Percentiles rank a stretch among this genome's conserved stretches.
Conservation (phyloP, 2,797 vertebrate genomes). For the Chrosomus eos region DNA sequence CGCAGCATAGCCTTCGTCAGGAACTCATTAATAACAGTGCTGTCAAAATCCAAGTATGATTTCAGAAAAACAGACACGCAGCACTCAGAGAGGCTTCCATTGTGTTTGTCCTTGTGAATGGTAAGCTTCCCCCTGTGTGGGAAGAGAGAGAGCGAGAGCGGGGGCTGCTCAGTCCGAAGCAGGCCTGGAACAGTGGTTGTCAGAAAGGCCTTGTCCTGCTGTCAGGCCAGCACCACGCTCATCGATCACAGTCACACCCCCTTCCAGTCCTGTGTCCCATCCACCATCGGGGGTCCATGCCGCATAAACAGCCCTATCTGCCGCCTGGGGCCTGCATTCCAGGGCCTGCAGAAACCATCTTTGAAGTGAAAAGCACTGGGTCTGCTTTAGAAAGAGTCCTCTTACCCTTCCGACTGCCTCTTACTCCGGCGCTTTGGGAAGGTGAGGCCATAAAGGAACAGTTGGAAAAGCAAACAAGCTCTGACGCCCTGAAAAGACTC, state of each 20-base stretch:
- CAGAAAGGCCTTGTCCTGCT: slow-evolving; percentile 68
- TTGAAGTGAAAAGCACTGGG: slow-evolving; percentile 75
- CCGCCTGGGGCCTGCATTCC: slow-evolving; percentile 75
- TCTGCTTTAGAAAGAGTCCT: slow-evolving; percentile 59
- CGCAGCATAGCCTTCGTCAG: slow-evolving; percentile 39
- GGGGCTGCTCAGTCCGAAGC: slow-evolving; percentile 40
- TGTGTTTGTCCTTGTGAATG: slow-evolving; percentile 58
- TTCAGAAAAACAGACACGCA: slow-evolving; percentile 45
- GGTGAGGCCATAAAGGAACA: slow-evolving; percentile 70
- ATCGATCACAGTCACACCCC: slow-evolving; percentile 77
- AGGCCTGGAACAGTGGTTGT: slow-evolving; percentile 67
- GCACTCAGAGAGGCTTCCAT: slow-evolving; percentile 52
- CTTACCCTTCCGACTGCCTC: slow-evolving; percentile 41
- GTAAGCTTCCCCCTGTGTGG: slow-evolving; percentile 41
- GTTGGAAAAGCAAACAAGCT: slow-evolving; percentile 76
- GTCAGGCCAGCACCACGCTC: slow-evolving; percentile 70
- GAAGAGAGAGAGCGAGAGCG: not conserved
- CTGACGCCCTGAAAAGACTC: slow-evolving; percentile 73
- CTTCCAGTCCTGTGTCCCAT: slow-evolving; percentile 62
- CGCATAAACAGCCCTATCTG: slow-evolving; percentile 73
- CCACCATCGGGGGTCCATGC: slow-evolving; percentile 67
- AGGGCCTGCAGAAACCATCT: slow-evolving; percentile 79
- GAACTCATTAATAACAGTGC: slow-evolving; percentile 55
- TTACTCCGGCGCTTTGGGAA: slow-evolving; percentile 65
- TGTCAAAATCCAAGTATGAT: slow-evolving; percentile 62